Base-by-base conservation (phyloP, 1,140 invertebrate species). In the Planococcus citri region DNA sequence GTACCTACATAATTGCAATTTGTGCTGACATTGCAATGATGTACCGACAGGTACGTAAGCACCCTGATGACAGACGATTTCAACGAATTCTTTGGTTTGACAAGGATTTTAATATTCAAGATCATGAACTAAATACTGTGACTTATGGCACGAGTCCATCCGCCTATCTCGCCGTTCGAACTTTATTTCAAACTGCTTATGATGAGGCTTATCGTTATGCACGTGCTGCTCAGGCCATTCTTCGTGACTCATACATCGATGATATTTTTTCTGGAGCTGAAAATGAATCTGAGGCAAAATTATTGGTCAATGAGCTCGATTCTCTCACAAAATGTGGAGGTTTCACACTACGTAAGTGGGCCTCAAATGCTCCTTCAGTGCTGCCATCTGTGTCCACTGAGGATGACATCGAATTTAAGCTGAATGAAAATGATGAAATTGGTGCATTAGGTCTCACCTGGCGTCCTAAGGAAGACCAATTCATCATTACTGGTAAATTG, bases 1-100 rank as follows among this genome's bases (percentile, higher is more conserved):
- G 9, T 72, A 73, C 61, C 27, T 33, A 10, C 70, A 73, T n/a
- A 71, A 71, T 9, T 33, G 29, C n/a, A 17, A 22, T 77, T 17
- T 72, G 71, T 6, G 75, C 75, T 17, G 78, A 80, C 72, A 76
- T 80, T 2, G 72, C 74, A 38, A 79, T 79, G 70, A 80, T 80
- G 76, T 80, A 78, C 70, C 72, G 76, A 3, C 75, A 77, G 69
- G 51, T 78, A 1, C 69, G 68, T 27, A 71, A 78, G 0, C 25
- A 73, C 25, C 27, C 70, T 20, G 37, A 71, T 14, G 71, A 77
- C 69, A 68, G 71, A 24, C 37, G 69, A 14, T 76, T 74, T 67
- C 79, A 80, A 74, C 68, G 73, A 20, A 77, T 80, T 33, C 29
- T 81, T 0, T 80, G 78, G 76, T 33, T 12, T 6, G 29, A 33